Conservation (phyloP, 2,113 vertebrate species). For the Charadrius vociferus region DNA sequence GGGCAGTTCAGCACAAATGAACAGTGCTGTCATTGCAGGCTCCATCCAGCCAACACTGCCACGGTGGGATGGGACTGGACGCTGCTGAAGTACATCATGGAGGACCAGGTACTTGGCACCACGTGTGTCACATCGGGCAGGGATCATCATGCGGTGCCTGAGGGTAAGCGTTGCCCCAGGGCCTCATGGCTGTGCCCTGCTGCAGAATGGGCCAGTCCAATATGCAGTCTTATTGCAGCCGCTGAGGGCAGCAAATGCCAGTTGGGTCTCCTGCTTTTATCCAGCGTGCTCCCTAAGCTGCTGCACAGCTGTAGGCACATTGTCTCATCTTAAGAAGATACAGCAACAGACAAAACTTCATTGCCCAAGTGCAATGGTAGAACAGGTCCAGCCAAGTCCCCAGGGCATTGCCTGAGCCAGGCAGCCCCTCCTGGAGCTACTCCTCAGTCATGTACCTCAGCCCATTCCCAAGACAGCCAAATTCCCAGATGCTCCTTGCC, state of each 20-base stretch:
- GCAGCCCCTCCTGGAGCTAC: neutral
- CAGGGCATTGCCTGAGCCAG: neutral
- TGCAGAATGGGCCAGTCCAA: neutral
- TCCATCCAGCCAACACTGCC: constrained; percentile 81
- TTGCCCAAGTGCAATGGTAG: neutral
- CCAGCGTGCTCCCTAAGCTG: neutral
- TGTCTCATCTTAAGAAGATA: neutral
- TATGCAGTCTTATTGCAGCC: neutral
- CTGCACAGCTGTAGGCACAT: neutral
- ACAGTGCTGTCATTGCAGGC: constrained; percentile 76
- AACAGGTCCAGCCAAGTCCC: neutral
- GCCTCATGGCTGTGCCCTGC: neutral
- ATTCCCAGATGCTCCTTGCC: neutral
- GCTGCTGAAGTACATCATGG: constrained; percentile 81
- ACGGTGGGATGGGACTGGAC: constrained; percentile 91
- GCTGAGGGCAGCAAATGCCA: neutral
- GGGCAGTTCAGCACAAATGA: neutral
- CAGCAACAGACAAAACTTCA: neutral
- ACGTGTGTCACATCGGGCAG: neutral
- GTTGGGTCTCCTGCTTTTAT: neutral
- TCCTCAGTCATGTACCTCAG: neutral
- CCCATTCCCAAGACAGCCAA: neutral
- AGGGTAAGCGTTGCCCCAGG: neutral
- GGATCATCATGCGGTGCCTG: accelerated
- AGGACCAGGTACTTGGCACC: constrained; percentile 77